Evolutionary conservation across 2,113 vertebrate species (phyloP).

Genomic region (Platysteira castanea): DNA sequence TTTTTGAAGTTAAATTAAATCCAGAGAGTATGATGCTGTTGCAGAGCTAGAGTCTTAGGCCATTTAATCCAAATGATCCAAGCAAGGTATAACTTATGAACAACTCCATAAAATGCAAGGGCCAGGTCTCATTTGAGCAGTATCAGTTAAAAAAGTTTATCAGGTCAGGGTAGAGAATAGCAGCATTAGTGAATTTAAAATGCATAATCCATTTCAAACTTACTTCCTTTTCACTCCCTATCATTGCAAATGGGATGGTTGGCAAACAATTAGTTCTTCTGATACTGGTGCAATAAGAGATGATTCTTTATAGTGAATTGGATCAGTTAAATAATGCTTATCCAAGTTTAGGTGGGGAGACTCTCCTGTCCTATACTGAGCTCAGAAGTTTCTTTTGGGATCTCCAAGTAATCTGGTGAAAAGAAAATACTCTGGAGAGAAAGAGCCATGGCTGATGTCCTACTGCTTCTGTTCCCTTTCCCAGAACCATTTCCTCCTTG

Average conservation of each 20-base stretch:
- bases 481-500: background rate
- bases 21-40: slow-evolving; percentile 24
- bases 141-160: background rate
- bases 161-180: background rate
- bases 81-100: slow-evolving; percentile 39
- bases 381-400: background rate
- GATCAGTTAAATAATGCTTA: background rate
- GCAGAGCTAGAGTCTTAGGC: background rate
- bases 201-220: background rate
- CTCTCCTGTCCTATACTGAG: background rate
- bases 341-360: background rate
- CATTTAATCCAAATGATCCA: slow-evolving; percentile 19
- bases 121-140: background rate
- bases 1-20: slow-evolving; percentile 67
- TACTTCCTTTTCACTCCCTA: background rate
- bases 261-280: background rate
- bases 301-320: background rate
- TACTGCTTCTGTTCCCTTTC: background rate
- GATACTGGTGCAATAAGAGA: background rate
- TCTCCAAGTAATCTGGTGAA: background rate
- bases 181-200: background rate
- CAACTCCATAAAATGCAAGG: background rate
- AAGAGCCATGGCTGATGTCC: background rate
- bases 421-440: background rate
- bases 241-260: background rate